phyloP scores from a whole-genome alignment of 1,140 invertebrate genomes.

The Nasonia vitripennis region DNA sequence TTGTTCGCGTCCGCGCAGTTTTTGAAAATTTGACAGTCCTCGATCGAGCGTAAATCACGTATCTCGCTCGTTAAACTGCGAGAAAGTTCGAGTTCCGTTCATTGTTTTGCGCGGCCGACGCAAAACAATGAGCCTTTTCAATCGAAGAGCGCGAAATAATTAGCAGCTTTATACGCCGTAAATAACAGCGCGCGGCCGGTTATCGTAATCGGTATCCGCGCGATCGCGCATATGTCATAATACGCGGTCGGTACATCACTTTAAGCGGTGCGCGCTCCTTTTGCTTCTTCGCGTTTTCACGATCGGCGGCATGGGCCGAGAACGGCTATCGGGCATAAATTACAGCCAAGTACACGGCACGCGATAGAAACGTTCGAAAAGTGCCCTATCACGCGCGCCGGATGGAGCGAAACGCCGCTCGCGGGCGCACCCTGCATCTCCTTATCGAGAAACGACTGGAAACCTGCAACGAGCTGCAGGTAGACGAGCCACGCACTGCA shows the following conservation, averaged over 20 bases:
- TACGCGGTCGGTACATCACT: background rate
- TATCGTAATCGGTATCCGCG: no score
- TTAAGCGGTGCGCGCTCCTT: background rate
- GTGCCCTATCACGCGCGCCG: slow-evolving; percentile 15
- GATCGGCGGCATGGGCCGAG: background rate
- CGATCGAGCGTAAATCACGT: background rate
- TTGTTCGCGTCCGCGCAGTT: no score
- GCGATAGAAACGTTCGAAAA: background rate
- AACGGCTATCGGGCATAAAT: slow-evolving; percentile 10
- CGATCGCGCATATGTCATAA: background rate
- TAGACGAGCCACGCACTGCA: background rate
- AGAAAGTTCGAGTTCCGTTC: background rate
- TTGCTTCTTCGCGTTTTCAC: background rate
- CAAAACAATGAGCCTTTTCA: background rate
- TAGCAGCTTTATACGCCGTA: background rate
- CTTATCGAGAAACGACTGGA: slow-evolving; percentile 7
- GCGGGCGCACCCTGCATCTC: slow-evolving; percentile 16
- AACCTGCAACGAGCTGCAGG: background rate
- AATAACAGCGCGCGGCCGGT: background rate
- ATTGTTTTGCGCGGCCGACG: background rate
- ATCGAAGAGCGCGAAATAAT: background rate
- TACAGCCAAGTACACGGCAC: background rate
- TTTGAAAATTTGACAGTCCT: no score
- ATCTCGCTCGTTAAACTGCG: background rate
- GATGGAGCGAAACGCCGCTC: background rate